Evolutionary conservation across 2,797 vertebrate species (phyloP), one percentile per base, ranked within the genome.

Genomic region (Gymnothorax reevesii): DNA sequence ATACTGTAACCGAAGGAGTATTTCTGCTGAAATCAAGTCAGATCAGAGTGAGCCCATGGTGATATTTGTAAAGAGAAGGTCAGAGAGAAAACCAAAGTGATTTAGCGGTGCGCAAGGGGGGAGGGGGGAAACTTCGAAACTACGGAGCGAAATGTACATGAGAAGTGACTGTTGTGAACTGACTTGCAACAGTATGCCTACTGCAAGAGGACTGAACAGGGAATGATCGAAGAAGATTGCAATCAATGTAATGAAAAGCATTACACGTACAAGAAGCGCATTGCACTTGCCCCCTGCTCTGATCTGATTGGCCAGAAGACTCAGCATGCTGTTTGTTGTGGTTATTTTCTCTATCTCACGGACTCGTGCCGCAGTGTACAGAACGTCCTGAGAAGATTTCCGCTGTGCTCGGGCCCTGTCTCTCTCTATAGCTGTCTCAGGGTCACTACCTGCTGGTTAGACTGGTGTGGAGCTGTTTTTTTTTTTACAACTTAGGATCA

Each of bases 401-500:
- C 17, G 49, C 77, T 52, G n/a, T 80, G 20, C 77, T 77, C 77
- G 9, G 2, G 77, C 77, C 22, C n/a, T 15, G 8, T 66, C 7
- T 25, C 85, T 52, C 49, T 69, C 73, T 7, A 20, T 55, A 2
- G 25, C 52, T 83, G 55, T 77, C 25, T 84, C 57, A 77, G 82
- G 82, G 66, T 64, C 33, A 83, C 22, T 60, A 25, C 57, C 66
- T 69, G 83, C 15, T 22, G 25, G 59, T 82, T 57, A 80, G 83
- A 22, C 77, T 20, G 7, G 13, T 79, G 52, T 73, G 84, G 84
- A 66, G 20, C 62, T 80, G 60, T 87, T 12, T 86, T 82, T 22
- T 80, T 91, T 91, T 86, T 85, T 71, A 82, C 89, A 86, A 85
- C 91, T 89, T 87, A 90, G 92, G 90, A 90, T 93, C 93, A 94